Conservation (phyloP, 1,140 invertebrate species). For the Drosophila oshimai region DNA sequence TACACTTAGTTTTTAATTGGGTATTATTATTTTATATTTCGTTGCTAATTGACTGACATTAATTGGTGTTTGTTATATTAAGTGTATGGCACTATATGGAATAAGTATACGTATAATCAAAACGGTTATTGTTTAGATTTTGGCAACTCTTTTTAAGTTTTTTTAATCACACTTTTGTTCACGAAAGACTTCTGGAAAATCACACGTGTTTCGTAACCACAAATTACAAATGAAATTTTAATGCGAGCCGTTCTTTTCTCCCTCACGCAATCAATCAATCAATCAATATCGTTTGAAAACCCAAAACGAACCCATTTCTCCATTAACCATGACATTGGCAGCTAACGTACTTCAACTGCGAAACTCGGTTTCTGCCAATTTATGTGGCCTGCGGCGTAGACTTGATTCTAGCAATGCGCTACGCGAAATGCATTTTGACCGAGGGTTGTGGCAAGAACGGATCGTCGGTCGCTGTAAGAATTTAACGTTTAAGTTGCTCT, state of each 20-base stretch:
- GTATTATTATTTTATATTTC: neutral
- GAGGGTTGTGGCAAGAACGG: constrained; percentile 98
- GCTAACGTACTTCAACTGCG: constrained; percentile 67
- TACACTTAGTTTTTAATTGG: neutral
- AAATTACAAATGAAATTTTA: constrained; percentile 9
- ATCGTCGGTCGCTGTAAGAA: constrained; percentile 92
- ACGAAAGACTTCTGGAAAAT: constrained; percentile 38
- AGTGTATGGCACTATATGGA: neutral
- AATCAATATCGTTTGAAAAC: neutral
- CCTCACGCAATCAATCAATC: constrained; percentile 16
- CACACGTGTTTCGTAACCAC: neutral
- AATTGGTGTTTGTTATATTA: neutral
- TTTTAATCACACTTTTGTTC: neutral
- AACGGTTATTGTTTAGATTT: neutral
- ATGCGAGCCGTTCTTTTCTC: constrained; percentile 38
- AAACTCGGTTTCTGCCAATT: constrained; percentile 66
- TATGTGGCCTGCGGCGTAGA: constrained; percentile 75
- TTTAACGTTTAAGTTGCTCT: constrained; percentile 1
- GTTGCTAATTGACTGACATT: neutral
- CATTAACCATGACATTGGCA: constrained; percentile 37
- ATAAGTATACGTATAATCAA: neutral
- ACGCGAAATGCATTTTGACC: constrained; percentile 89
- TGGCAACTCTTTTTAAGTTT: constrained; percentile 1
- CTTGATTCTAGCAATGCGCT: constrained; percentile 69
- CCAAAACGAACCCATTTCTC: neutral